A percentile compares a stretch with the other conserved stretches of the same genome.
These are phyloP conservation scores for Dromas ardeola DNA, from an alignment of 2,113 vertebrate genomes.

Conservation along the genomic window DNA sequence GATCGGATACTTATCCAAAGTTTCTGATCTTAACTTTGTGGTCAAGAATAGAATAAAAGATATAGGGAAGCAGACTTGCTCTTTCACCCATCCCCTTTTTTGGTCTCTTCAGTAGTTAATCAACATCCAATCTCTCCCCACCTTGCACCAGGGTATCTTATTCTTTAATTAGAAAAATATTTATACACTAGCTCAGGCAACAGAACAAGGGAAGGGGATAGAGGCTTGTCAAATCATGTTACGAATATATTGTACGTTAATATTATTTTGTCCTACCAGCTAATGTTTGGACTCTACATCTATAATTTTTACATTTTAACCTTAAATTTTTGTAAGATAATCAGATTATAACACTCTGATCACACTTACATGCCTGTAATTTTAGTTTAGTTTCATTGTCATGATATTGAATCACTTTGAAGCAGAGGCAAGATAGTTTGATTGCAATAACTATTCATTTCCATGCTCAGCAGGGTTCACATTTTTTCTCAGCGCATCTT, in stretches of 20 bases:
- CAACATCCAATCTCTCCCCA: background rate
- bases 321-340: background rate
- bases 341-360: background rate
- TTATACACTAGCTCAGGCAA: background rate
- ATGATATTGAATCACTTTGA: background rate
- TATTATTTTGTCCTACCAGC: background rate
- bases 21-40: background rate
- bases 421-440: background rate
- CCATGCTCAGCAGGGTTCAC: background rate
- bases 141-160: background rate
- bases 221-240: background rate
- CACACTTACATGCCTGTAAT: background rate
- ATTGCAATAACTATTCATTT: background rate
- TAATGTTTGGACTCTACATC: background rate
- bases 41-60: background rate
- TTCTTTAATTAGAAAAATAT: background rate
- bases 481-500: background rate
- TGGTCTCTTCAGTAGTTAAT: background rate
- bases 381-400: background rate
- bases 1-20: rapidly evolving
- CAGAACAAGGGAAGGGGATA: background rate
- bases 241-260: background rate
- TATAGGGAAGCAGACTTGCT: background rate
- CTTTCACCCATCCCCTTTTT: background rate
- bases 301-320: background rate